Evolutionary conservation across 2,113 vertebrate genomes (phyloP), one percentile per base, ranked within the genome.

Genomic region (Lonchura striata): DNA sequence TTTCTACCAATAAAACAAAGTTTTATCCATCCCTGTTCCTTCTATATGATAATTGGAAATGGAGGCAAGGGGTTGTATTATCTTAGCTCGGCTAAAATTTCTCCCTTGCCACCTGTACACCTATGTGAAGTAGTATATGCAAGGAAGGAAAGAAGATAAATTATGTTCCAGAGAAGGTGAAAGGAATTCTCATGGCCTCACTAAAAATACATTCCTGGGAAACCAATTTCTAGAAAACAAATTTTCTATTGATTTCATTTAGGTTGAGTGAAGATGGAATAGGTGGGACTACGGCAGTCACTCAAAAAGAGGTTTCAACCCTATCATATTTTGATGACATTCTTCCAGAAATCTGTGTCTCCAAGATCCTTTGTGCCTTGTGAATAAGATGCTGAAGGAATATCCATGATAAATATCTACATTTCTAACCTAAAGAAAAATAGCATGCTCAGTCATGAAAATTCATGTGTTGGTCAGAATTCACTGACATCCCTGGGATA

Each of bases 351-450:
- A 69, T 4, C 12, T 79, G 21, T 28, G 22, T 21, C 60, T 66
- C 60, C 11, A 19, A 59, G 17, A 37, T 27, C 11, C 53, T 64
- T 86, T 68, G 35, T 76, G 42, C 33, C 27, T 69, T 17, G 11
- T 54, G 49, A 86, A 19, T 59, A 72, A 87, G 28, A 63, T 8
- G 30, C 25, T 69, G 59, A 76, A 80, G 33, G 39, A 92, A 53
- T 54, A 89, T n/a, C 22, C 13, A 77, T 80, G 19, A 6, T 30
- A 82, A 85, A 83, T 56, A 15, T 11, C 47, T 2, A 1, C 19
- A 77, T 74, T 90, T 90, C 39, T 86, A 75, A 65, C 46, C 35
- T 44, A 64, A 83, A 95, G 33, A 57, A 77, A 82, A 95, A 50
- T 52, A 66, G 2, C 4, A 3, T 75, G 25, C 46, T 89, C 84